Conservation (phyloP, 2,888 invertebrate species). For the Psylliodes chrysocephalus region DNA sequence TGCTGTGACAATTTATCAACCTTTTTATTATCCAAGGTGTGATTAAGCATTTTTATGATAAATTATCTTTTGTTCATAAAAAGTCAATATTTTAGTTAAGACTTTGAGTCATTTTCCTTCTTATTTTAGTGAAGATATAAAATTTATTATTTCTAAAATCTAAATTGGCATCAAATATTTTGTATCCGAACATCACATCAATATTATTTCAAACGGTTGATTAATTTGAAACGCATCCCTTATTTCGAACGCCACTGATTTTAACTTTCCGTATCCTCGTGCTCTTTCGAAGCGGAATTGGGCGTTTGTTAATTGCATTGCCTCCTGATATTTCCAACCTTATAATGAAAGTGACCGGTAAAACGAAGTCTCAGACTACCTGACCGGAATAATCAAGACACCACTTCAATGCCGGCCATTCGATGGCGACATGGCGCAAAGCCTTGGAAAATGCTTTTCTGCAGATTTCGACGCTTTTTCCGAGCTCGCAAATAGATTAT, state of each 20-base stretch:
- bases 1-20: too few species aligned
- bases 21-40: too few species aligned
- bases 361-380: conserved; percentile 50
- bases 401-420: conserved; percentile 13
- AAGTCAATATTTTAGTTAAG: too few species aligned
- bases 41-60: too few species aligned
- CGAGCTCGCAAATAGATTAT: neutral
- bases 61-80: too few species aligned
- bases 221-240: too few species aligned
- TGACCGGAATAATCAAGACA: conserved; percentile 49
- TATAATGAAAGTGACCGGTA: conserved; percentile 53
- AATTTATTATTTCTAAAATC: too few species aligned
- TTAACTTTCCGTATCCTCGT: neutral
- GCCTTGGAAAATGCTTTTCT: conserved; percentile 4
- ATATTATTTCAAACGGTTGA: too few species aligned
- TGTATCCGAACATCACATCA: too few species aligned
- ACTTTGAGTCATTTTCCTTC: too few species aligned
- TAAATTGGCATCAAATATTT: too few species aligned
- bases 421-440: neutral
- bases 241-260: conserved; percentile 4
- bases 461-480: conserved; percentile 1
- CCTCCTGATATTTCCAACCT: conserved; percentile 50
- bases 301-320: conserved; percentile 49
- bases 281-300: conserved; percentile 39
- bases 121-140: too few species aligned